phyloP scores from a whole-genome alignment of 2,113 vertebrate species.

The Xerus inauris region DNA sequence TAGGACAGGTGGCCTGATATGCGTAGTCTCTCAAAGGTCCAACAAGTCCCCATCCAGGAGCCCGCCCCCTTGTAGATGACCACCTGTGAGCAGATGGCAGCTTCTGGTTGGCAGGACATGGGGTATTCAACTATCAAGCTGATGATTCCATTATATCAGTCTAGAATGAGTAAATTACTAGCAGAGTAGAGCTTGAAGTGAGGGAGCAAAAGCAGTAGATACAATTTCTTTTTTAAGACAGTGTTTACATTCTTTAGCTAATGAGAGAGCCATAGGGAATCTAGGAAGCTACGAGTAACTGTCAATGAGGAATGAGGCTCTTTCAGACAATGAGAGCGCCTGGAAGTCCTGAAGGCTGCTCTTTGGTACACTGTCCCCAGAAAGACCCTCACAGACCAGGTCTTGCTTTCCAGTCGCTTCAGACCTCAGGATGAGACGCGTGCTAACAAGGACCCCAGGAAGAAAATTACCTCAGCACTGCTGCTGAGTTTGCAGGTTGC shows the following conservation, averaged over 20 bases:
- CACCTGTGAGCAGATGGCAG: neutral
- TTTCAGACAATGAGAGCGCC: neutral
- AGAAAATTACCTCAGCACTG: neutral
- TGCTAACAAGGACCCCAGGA: neutral
- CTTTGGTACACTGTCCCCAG: neutral
- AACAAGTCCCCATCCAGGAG: neutral
- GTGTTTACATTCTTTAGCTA: neutral
- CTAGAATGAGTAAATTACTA: constrained; percentile 47
- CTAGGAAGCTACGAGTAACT: neutral
- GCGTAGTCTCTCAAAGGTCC: neutral
- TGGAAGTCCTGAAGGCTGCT: neutral
- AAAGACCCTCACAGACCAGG: neutral
- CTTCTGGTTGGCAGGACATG: neutral
- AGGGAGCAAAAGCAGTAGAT: constrained; percentile 2
- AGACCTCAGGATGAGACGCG: neutral
- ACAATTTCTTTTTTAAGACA: neutral
- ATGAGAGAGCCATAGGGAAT: constrained; percentile 25
- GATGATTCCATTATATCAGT: constrained; percentile 46
- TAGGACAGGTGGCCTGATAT: constrained; percentile 25
- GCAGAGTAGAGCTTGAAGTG: neutral
- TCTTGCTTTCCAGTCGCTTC: neutral
- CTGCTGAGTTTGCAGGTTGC: neutral
- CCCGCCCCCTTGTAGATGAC: neutral
- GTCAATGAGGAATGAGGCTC: neutral
- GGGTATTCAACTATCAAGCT: neutral